Base-by-base conservation (phyloP, 2,888 invertebrate species). In the Trypoxylon attenuatum region DNA sequence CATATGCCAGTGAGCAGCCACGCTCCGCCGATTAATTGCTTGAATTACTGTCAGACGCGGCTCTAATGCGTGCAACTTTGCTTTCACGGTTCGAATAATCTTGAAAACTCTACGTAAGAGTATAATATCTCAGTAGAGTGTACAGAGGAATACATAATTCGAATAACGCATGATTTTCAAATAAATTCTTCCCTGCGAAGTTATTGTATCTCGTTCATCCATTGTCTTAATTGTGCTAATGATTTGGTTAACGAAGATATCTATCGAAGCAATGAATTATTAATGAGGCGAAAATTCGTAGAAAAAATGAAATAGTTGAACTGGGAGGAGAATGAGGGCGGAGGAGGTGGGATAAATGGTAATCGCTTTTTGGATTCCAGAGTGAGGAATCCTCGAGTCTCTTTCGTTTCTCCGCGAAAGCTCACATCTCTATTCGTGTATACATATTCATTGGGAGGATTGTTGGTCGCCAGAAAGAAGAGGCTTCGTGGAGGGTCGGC, bases 401-500 rank as follows among this genome's bases (percentile, higher is more conserved):
- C 22, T 29, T 21, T n/a, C n/a, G 18, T 68, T 53, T 53, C 45
- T 56, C 66, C 54, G 76, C 61, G 57, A 73, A 71, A 61, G 60
- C 52, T 63, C 45, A 64, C 68, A 21, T 68, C 76, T 76, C 68
- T 66, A 76, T 75, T 54, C 25, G n/a, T 13, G 23, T 39, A 69
- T 69, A 57, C 64, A 61, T 66, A 61, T 72, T 72, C 68, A 72
- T 72, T 29, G 71, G 39, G 25, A 38, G n/a, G n/a, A 6, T n/a
- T 8, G 18, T 13, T 13, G 38, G 19, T 25, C 39, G 16, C 18
- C 53, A 46, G 23, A 5, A 15, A 13, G 19, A 21, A 52, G 52
- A 19, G 53, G 23, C 71, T 70, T 73, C 71, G 73, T 62, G 76
- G 76, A 67, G 73, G 76, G 73, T 58, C 65, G 29, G 39, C 6